Base-by-base conservation (phyloP, 2,797 vertebrate species). In the Sebastes elongatus region DNA sequence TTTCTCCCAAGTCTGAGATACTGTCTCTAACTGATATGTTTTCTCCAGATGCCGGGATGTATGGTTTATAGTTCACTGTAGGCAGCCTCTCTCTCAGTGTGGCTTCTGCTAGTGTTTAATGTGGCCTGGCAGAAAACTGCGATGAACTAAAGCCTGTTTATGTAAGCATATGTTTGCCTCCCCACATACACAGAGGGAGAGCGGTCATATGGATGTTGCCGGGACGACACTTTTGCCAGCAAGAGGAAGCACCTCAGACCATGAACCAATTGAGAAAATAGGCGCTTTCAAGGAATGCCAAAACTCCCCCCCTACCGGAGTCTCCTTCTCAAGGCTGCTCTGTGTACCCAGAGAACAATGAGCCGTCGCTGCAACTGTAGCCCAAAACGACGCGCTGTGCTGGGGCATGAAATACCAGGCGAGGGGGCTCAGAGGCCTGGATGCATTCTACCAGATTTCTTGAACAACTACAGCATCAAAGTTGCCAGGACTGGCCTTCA, bases 271-370 rank as follows among this genome's bases (percentile, higher is more conserved):
- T 77, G 71, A 90, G 78, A 73, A 74, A 81, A 84, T 68, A 83
- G 85, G 38, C 7, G 52, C 84, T 90, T 92, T 89, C 71, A 80
- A 85, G 79, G 86, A 94, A 92, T 93, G 86, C 85, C 81, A 86
- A 88, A 85, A 70, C 76, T 49, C 84, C 86, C 87, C 67, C 73
- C 49, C 14, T 7, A 42, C 38, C 14, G 38, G 38, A 64, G 59
- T 52, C 74, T 76, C 76, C 52, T 70, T 84, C 83, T 89, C 35
- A 82, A 85, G 69, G 78, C 65, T 78, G 32, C 84, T 76, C 76
- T 76, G 71, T 89, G 78, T 75, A 86, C 81, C 78, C 71, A 77
- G 63, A 83, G 90, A 93, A 95, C 90, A 95, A 95, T 86, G 77
- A 57, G 64, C 80, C 85, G 67, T 87, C 77, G 22, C 78, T 89